phyloP scores from a whole-genome alignment of 2,888 invertebrate genomes.

The Ariolimax columbianus region DNA sequence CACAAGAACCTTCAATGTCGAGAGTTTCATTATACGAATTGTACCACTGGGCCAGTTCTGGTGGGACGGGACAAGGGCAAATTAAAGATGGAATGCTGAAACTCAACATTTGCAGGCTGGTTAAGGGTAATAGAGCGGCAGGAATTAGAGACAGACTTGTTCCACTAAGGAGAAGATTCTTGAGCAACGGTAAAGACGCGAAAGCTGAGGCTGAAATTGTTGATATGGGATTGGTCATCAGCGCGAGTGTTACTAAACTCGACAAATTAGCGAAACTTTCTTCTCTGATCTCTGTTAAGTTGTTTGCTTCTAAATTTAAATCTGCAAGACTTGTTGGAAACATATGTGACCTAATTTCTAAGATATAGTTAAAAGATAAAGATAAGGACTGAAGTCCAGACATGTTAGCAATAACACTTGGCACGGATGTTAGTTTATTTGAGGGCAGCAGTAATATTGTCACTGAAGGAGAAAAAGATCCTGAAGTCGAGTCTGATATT shows the following conservation, averaged over 20 bases:
- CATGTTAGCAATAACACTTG: not conserved
- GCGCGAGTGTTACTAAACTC: not conserved
- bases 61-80: not conserved
- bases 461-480: not conserved
- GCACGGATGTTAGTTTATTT: not conserved
- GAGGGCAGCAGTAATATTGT: not conserved
- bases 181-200: not conserved
- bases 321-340: not conserved
- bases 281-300: not conserved
- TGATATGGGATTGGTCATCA: not conserved
- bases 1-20: no score
- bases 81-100: not conserved
- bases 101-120: not conserved
- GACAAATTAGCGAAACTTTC: not conserved
- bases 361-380: not conserved
- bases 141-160: not conserved
- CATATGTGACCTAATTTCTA: not conserved
- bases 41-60: not conserved
- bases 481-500: not conserved
- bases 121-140: not conserved
- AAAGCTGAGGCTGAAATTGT: not conserved
- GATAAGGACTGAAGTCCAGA: not conserved
- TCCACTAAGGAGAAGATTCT: not conserved
- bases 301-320: not conserved
- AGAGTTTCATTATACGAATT: not conserved